Evolutionary conservation across 2,888 invertebrate genomes (phyloP), one percentile per base, ranked within the genome.

Genomic region (Noctua fimbriata): DNA sequence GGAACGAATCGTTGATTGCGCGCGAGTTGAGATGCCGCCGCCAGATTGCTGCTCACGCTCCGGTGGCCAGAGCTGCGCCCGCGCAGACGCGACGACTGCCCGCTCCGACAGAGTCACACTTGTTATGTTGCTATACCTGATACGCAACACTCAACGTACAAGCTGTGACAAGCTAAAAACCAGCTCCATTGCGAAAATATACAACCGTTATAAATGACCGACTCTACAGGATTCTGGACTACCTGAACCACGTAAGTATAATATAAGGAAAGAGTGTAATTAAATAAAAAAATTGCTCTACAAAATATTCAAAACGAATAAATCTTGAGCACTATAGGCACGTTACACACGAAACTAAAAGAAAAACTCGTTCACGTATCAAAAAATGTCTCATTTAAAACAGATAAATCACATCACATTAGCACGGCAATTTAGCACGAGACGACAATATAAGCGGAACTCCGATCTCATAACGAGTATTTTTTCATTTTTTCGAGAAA

Each of bases 1-100:
- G 96, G 95, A 95, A 96, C 96, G 95, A 96, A 96, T 96, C 93
- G 96, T 92, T 96, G 96, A 96, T 96, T 96, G 95, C 96, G 93
- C 93, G 91, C 89, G 93, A 92, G 92, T 89, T 87, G 94, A 94
- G 95, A 95, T 95, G 94, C 95, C 95, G 95, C 94, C 92, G 93
- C 93, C 90, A 94, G 95, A 95, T 95, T 95, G 94, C 94, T 90
- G 92, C 93, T 92, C 92, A 94, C 93, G 94, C 92, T 94, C 91
- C 90, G 91, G 84, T 92, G 92, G 88, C 86, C 91, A 85, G 82
- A 77, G 75, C 87, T 78, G 81, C 74, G 84, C 73, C 82, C 58
- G 82, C 77, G 83, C 88, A 87, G 88, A 87, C 88, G 81, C 88
- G 84, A 87, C 83, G 89, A 89, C 87, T 89, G 83, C 73, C 71